These are phyloP conservation scores for Nezara viridula DNA, from an alignment of 2,888 invertebrate species.

Conservation along the genomic window DNA sequence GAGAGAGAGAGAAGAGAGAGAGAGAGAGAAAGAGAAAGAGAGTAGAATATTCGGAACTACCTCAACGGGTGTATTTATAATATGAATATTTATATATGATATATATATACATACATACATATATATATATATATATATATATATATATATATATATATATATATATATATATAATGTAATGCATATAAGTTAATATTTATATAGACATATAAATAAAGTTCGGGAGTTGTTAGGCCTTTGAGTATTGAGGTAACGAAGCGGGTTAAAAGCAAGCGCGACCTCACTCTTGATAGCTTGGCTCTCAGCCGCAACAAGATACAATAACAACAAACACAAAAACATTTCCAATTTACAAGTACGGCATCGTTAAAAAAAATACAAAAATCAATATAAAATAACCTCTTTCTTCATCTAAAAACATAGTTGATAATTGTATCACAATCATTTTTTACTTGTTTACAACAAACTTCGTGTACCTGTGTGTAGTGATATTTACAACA, in stretches of 20 bases:
- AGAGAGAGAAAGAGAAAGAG: neutral
- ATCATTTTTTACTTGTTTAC: conserved; percentile 65
- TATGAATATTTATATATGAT: conserved; percentile 56
- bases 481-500: conserved; percentile 65
- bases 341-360: conserved; percentile 63
- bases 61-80: conserved; percentile 62
- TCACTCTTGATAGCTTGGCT: conserved; percentile 65
- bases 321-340: conserved; percentile 64
- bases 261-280: conserved; percentile 65
- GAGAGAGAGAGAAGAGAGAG: neutral
- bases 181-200: conserved; percentile 59
- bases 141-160: conserved; percentile 58
- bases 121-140: conserved; percentile 35
- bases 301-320: conserved; percentile 64
- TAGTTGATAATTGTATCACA: conserved; percentile 66
- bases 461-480: conserved; percentile 65
- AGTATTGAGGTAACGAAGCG: conserved; percentile 64
- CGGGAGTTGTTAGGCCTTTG: conserved; percentile 64
- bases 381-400: conserved; percentile 65
- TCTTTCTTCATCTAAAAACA: conserved; percentile 65
- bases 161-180: conserved; percentile 54
- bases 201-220: conserved; percentile 60
- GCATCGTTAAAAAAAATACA: conserved; percentile 65
- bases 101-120: conserved; percentile 22
- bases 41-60: conserved; percentile 56